Evolutionary conservation across 2,888 invertebrate genomes (phyloP).

Genomic region (Acleris cristana): DNA sequence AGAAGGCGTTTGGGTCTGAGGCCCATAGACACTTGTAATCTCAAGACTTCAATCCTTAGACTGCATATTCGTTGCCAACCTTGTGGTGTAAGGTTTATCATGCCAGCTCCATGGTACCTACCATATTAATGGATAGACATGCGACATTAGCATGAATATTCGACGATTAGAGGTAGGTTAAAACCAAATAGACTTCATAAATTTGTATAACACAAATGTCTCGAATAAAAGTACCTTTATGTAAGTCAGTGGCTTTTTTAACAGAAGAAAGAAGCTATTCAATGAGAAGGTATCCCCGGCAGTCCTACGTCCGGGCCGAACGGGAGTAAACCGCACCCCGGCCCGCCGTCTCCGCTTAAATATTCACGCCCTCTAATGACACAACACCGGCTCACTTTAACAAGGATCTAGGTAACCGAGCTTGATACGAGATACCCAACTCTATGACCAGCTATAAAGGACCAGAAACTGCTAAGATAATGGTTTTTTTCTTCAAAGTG

Average conservation of each 20-base stretch:
- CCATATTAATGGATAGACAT: too few species aligned
- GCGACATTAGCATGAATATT: too few species aligned
- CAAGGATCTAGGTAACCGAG: conserved; percentile 61
- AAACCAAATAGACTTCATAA: too few species aligned
- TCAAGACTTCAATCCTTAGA: too few species aligned
- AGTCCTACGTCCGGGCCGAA: conserved; percentile 65
- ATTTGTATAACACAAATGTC: too few species aligned
- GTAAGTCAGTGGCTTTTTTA: conserved; percentile 59
- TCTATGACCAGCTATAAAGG: conserved; percentile 38
- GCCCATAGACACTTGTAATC: too few species aligned
- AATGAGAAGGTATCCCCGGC: conserved; percentile 73
- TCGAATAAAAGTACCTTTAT: too few species aligned
- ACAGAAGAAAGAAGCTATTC: conserved; percentile 71
- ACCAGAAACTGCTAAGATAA: conserved; percentile 19
- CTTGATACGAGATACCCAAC: conserved; percentile 47
- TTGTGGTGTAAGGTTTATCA: too few species aligned
- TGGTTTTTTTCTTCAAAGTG: conserved; percentile 34
- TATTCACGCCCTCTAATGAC: conserved; percentile 80
- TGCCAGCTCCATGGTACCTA: too few species aligned
- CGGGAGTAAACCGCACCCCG: conserved; percentile 60
- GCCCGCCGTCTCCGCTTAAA: conserved; percentile 73
- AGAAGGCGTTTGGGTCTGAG: too few species aligned
- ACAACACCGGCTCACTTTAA: conserved; percentile 66
- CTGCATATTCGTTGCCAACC: too few species aligned
- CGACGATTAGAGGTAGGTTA: too few species aligned